phyloP scores from a whole-genome alignment of 2,797 vertebrate genomes.

The Lepilemur ruficaudatus region DNA sequence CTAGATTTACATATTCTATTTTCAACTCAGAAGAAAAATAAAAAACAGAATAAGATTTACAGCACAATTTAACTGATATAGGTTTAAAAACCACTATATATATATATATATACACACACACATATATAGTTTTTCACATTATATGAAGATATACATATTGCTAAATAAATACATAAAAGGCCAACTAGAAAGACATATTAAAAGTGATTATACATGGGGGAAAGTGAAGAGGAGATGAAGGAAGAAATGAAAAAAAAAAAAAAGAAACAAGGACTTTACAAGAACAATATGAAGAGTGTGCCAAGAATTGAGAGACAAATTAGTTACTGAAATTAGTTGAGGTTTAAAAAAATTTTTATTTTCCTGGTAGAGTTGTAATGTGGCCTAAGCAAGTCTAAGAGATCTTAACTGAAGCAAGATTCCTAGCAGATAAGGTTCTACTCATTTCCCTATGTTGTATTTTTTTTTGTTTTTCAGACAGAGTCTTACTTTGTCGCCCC shows the following conservation, averaged over 20 bases:
- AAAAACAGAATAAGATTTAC: neutral
- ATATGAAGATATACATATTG: neutral
- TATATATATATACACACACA: neutral
- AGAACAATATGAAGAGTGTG: neutral
- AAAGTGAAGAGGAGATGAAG: neutral
- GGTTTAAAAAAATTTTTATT: neutral
- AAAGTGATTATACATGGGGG: neutral
- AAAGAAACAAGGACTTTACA: neutral
- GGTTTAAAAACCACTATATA: neutral
- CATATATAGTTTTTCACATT: neutral
- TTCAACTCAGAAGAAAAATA: constrained; percentile 6
- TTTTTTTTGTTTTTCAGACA: neutral
- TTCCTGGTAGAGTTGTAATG: neutral
- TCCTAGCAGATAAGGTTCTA: neutral
- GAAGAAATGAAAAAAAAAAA: neutral
- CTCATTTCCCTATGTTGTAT: neutral
- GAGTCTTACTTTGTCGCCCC: neutral
- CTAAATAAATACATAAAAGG: neutral
- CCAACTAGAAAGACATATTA: neutral
- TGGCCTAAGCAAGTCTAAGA: neutral
- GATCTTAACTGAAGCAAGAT: neutral
- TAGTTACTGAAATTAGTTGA: neutral
- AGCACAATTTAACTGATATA: neutral
- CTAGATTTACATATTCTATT: neutral
- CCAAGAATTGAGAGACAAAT: neutral